Base-by-base conservation (phyloP, 1,140 invertebrate genomes). In the Papilio polyxenes region DNA sequence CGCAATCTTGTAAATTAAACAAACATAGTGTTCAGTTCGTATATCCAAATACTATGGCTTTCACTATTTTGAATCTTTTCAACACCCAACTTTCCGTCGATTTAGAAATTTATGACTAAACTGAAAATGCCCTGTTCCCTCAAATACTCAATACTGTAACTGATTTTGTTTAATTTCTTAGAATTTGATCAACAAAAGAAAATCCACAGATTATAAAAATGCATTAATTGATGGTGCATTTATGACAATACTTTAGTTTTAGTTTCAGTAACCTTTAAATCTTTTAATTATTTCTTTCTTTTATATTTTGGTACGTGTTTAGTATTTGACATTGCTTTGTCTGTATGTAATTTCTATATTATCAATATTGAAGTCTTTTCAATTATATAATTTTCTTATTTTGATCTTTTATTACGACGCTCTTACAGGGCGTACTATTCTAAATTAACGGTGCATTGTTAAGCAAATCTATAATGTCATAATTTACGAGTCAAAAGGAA, bases 271-370 rank as follows among this genome's bases (percentile, higher is more conserved):
- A 15, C 65, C 65, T 72, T 62, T 20, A 62, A 62, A 62, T 20
- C 0, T 62, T 31, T 37, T 37, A 15, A 72, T 72, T 72, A 72
- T 72, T 72, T 72, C 40, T 37, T 17, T 6, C 31, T 72, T 15
- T 15, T 37, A 20, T 20, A 20, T 59, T 59, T 20, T 20, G 56
- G 56, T 59, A 20, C 31, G 6, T 23, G 11, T 72, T 3, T 37
- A 13, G 9, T 31, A 65, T 65, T 65, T 65, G 23, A 65, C 62
- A 65, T 65, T 65, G 62, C 62, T 65, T 65, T 65, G 62, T 65
- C 62, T 13, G 23, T 62, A 62, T 53, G 51, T 62, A 65, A 31
- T 65, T 65, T 65, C 62, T n/a, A n/a, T 11, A 65, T 65, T 23
- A 11, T 23, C 11, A 20, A 65, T 23, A 11, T 65, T 23, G 11